phyloP scores from a whole-genome alignment of 2,113 vertebrate genomes.

The Apodemus speciosus region DNA sequence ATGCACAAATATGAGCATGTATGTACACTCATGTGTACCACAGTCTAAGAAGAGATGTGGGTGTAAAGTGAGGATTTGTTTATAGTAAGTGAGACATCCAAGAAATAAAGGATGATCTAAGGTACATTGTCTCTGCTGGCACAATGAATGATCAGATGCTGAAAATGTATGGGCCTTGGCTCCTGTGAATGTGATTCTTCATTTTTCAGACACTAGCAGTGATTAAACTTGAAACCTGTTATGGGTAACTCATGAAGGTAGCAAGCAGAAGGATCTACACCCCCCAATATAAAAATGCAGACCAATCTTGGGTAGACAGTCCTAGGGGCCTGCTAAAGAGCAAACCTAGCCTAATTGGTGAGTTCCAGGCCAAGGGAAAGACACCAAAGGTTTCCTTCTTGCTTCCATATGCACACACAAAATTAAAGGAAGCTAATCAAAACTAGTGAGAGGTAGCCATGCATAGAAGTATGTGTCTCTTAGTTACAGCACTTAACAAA shows the following conservation, averaged over 20 bases:
- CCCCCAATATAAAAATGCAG: neutral
- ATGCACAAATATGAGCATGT: neutral
- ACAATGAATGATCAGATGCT: constrained; percentile 16
- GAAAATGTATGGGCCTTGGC: neutral
- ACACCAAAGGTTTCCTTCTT: neutral
- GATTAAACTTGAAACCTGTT: neutral
- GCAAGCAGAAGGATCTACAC: neutral
- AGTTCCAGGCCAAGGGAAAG: neutral
- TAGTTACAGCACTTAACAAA: neutral
- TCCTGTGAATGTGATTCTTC: neutral
- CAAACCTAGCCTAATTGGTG: neutral
- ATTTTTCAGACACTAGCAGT: neutral
- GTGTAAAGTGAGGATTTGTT: neutral
- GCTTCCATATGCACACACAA: neutral
- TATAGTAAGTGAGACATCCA: constrained; percentile 29
- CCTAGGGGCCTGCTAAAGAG: neutral
- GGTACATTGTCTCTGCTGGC: neutral
- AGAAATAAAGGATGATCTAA: neutral
- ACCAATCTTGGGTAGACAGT: neutral
- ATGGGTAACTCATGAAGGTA: neutral
- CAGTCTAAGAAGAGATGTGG: neutral
- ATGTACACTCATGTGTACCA: neutral
- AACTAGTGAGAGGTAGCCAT: too few relatives aligned
- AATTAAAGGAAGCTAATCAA: neutral
- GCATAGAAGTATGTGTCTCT: neutral